Base-by-base conservation (phyloP, 2,888 invertebrate genomes). In the Stictocephala bisonia region DNA sequence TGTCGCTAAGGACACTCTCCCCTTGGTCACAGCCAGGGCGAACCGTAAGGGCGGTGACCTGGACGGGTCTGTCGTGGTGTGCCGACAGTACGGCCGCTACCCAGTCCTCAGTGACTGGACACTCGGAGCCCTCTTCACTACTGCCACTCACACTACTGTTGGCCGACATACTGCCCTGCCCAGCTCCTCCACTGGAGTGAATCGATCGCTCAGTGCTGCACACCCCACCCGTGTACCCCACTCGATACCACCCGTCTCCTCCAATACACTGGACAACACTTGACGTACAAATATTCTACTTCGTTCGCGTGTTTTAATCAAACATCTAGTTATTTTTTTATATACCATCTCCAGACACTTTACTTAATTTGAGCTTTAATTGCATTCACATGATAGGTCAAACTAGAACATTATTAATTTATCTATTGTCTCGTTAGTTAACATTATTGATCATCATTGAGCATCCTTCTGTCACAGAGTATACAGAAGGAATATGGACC, bases 1-100 rank as follows among this genome's bases (percentile, higher is more conserved):
- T 91, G 81, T 92, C 89, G 83, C 92, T 91, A n/a, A 93, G 86
- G 22, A 91, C 91, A 74, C 91, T 91, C 76, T 92, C 91, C 3
- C 73, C 76, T 35, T 75, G 75, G 18, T 88, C 88, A 77, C 90
- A 88, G 44, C 88, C 88, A 7, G 87, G 87, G 50, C 85, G 83
- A 29, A 88, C 86, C n/a, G 84, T 83, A 80, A 87, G 88, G 78
- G 88, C 86, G 74, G 83, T 79, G 70, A 87, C 85, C 29, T 71
- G 71, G 15, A 56, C 40, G n/a, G 69, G 50, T 29, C 74, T 76
- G 53, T 79, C 81, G 82, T 87, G 87, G 82, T 87, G 85, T 69
- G 86, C 84, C 75, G 82, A 82, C 48, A 88, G 83, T 56, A 88
- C 85, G 67, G 83, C 85, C 79, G 86, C 85, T 60, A 88, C 84